Base-by-base conservation (phyloP, 92 coral and sea anemone species). In the Actinernus sp. region DNA sequence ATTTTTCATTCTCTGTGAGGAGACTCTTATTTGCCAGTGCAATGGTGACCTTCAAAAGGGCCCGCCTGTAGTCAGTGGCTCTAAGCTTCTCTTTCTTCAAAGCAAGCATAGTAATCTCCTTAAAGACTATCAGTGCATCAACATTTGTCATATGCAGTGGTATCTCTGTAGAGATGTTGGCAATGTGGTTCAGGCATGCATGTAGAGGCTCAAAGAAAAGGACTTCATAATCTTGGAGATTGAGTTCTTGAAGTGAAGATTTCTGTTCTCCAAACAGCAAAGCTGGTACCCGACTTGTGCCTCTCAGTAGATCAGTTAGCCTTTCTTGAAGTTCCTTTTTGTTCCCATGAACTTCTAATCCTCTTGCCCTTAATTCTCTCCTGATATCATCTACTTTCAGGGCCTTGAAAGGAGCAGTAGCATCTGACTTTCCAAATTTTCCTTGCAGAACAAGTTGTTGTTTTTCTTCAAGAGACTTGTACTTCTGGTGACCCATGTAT, bases 21-120 rank as follows among this genome's bases (percentile, higher is more conserved):
- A 47, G 71, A 31, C 47, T 45, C 29, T 55, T 58, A 18, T 57
- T 48, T 0, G 20, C 66, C 17, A 70, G 1, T 9, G 54, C 56
- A 1, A 70, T 57, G 4, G 78, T 26, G 3, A 70, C 26, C 24
- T 55, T 70, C 11, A 44, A 19, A 4, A 70, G 23, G n/a, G 67
- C 78, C 37, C 31, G 33, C 52, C 63, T 50, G 65, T 68, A 68
- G 76, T 68, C 56, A 39, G 76, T 68, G 19, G 65, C 76, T 41
- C 65, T 19, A 21, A 61, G 68, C 16, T 61, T 61, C 0, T 61
- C 68, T n/a, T 61, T 61, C 13, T 39, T 43, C 12, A 68, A 41
- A 45, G 65, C 52, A 36, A 55, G 48, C 37, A 33, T 19, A 1
- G 46, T 38, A 26, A 55, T 26, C 55, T 68, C 76, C 55, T 68